phyloP scores from a whole-genome alignment of 2,113 vertebrate genomes.

The Phodopus roborovskii region DNA sequence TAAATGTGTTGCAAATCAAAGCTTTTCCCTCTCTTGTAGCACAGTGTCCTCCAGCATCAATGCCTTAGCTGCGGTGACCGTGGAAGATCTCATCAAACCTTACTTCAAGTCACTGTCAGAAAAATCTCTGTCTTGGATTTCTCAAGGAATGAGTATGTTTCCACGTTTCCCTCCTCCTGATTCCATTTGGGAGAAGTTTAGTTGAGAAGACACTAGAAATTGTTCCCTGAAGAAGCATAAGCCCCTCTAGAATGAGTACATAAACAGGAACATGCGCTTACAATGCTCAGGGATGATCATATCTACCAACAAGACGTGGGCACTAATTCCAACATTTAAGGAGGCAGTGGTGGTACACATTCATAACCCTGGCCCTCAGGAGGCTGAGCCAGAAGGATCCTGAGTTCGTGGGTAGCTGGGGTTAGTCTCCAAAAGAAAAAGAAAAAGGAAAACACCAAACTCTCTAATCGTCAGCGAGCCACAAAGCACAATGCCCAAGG shows the following conservation, averaged over 20 bases:
- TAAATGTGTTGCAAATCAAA: background rate
- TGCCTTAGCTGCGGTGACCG: slow-evolving; percentile 90
- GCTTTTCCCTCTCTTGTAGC: slow-evolving; percentile 77
- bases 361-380: background rate
- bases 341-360: background rate
- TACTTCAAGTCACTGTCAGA: slow-evolving; percentile 85
- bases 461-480: background rate
- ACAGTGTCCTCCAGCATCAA: slow-evolving; percentile 95
- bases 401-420: background rate
- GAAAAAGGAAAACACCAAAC: background rate
- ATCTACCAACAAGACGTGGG: background rate
- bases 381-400: background rate
- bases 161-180: slow-evolving; percentile 63
- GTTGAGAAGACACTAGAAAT: background rate
- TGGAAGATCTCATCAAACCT: slow-evolving; percentile 91
- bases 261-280: background rate
- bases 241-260: background rate
- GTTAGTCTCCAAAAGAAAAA: background rate
- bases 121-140: slow-evolving; percentile 87
- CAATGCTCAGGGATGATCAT: background rate
- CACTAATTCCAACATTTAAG: background rate
- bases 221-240: background rate
- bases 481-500: background rate
- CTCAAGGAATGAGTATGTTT: slow-evolving; percentile 90
- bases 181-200: background rate